Evolutionary conservation across 1,140 invertebrate genomes (phyloP), one percentile per base, ranked within the genome.

Genomic region (Aphelinus atriplicis): DNA sequence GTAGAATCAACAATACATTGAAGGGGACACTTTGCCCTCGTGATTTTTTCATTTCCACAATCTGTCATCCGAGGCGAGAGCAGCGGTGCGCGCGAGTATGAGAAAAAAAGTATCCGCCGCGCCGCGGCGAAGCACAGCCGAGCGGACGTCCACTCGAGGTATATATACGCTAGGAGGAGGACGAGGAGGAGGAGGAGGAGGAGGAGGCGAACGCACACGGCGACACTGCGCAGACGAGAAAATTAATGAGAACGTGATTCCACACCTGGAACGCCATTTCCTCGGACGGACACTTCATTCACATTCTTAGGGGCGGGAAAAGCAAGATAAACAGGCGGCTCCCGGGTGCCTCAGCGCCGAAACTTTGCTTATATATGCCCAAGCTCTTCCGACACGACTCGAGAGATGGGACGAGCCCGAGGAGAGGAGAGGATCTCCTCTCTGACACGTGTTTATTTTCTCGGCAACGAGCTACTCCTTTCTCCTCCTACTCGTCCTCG

Each of bases 401-500:
- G 51, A 9, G 51, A 9, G 51, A 53, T 53, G 51, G 9, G 51
- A 53, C 4, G 9, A 53, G 51, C 4, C 51, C 4, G 9, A 53
- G 0, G 51, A 53, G 51, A 53, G 4, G 51, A 53, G 51, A 6
- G 4, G 51, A 9, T 53, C 51, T 53, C 51, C 9, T 53, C 51
- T 53, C 51, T 2, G 62, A 64, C 62, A 50, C 10, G 48, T 51
- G 63, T 65, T 65, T 65, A 65, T 65, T 50, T 65, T 65, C 63
- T 65, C 63, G 61, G 61, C 7, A 63, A 63, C 61, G 46, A 63
- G 61, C 61, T 26, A 26, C 26, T 26, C 26, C 51, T 53, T 4
- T 9, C 51, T 6, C 51, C 51, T 53, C 51, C 51, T 53, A 6
- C 0, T 3, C 42, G 43, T 26, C 26, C 47, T 50, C 51, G 51